These are phyloP conservation scores for Phallusia fumigata DNA, from an alignment of 23 tunicate species.

Conservation along the genomic window DNA sequence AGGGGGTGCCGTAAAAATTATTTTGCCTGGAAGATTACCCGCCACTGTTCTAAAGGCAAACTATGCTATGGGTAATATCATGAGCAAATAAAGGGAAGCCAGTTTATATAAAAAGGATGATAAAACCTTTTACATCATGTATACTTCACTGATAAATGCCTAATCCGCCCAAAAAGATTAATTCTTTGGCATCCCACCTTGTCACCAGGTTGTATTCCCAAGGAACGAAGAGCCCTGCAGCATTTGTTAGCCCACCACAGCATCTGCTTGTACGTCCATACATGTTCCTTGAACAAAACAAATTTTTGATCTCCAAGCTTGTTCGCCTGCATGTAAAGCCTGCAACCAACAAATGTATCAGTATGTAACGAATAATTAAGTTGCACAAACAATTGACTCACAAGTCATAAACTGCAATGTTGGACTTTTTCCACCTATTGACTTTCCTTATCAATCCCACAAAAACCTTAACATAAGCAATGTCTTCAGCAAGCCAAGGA, in stretches of 20 bases:
- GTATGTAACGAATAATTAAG: too few relatives aligned
- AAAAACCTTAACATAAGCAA: neutral
- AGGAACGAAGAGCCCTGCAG: constrained; percentile 41
- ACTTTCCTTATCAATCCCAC: neutral
- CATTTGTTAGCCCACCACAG: constrained; percentile 44
- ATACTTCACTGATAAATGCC: too few relatives aligned
- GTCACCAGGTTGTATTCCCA: constrained; percentile 30
- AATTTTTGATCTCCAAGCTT: constrained; percentile 33
- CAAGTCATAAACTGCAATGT: neutral
- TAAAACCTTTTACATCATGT: too few relatives aligned
- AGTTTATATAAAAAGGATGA: too few relatives aligned
- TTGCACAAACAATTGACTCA: neutral
- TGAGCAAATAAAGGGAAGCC: too few relatives aligned
- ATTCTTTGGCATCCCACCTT: constrained; percentile 20
- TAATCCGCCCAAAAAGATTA: too few relatives aligned
- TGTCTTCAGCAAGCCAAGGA: neutral
- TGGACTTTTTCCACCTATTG: neutral
- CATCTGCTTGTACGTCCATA: constrained; percentile 50
- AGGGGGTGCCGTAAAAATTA: too few relatives aligned
- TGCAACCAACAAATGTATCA: constrained; percentile 23
- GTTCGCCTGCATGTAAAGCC: constrained; percentile 41
- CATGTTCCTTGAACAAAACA: constrained; percentile 41
- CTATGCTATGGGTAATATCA: too few relatives aligned
- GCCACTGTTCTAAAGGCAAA: too few relatives aligned
- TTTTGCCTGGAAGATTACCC: too few relatives aligned